These are phyloP conservation scores for Drosophila jambulina DNA, from an alignment of 1,140 invertebrate species.

Conservation along the genomic window DNA sequence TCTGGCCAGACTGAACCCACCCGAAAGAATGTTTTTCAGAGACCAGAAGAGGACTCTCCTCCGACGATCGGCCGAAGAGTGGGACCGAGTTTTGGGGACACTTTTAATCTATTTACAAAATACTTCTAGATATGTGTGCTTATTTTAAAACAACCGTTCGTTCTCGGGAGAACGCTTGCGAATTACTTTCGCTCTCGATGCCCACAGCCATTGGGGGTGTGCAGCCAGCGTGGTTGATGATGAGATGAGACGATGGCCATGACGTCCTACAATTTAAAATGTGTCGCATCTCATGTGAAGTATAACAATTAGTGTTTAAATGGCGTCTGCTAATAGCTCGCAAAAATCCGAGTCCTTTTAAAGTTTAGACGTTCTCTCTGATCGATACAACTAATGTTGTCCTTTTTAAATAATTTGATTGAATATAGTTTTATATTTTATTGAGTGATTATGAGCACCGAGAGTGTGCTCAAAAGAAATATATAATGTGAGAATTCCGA, in stretches of 20 bases:
- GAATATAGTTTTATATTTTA: not conserved
- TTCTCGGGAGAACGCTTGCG: constrained; percentile 16
- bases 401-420: not conserved
- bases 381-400: not conserved
- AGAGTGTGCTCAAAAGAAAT: too few species aligned
- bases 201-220: constrained; percentile 19
- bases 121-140: constrained; percentile 47
- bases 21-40: constrained; percentile 47
- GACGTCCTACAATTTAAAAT: constrained; percentile 53
- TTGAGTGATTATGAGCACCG: not conserved
- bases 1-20: constrained; percentile 57
- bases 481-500: too few species aligned
- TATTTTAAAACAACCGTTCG: constrained; percentile 55
- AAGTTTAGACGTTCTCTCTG: not conserved
- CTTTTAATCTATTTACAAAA: constrained; percentile 79
- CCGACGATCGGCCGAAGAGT: constrained; percentile 43
- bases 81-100: constrained; percentile 47
- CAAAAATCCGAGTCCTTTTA: not conserved
- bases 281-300: constrained; percentile 35
- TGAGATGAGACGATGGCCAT: constrained; percentile 31
- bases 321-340: not conserved
- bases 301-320: not conserved
- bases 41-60: constrained; percentile 45
- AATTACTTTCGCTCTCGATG: constrained; percentile 64
- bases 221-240: constrained; percentile 2